Percentiles rank a stretch among this genome's conserved stretches.
Conservation (phyloP, 2,113 vertebrate species). For the Corydoras maculifer region DNA sequence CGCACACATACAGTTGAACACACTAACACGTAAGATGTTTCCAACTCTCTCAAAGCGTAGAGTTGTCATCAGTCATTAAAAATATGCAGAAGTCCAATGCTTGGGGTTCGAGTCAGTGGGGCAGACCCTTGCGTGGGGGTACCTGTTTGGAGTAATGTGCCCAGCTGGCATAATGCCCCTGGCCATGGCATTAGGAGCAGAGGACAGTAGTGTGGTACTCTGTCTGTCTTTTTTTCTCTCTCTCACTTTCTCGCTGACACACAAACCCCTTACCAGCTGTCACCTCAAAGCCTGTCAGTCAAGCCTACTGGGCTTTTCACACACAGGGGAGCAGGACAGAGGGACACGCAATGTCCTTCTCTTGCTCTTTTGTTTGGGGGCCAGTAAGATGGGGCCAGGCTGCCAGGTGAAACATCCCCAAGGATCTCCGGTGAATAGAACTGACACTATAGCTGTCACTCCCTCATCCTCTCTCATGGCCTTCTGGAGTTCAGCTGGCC, state of each 20-base stretch:
- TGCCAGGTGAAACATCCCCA: constrained; percentile 41
- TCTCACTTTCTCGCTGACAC: constrained; percentile 71
- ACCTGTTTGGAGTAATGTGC: constrained; percentile 37
- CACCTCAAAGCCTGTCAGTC: constrained; percentile 95
- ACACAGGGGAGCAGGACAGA: constrained; percentile 52
- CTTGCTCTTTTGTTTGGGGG: constrained; percentile 44
- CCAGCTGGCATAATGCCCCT: constrained; percentile 40
- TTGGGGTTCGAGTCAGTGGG: not conserved
- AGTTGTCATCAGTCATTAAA: constrained; percentile 18
- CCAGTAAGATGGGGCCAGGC: constrained; percentile 43
- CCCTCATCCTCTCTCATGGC: constrained; percentile 19
- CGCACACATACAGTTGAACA: constrained; percentile 22
- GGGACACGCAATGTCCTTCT: constrained; percentile 30
- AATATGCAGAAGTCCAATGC: constrained; percentile 19
- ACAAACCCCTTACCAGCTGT: constrained; percentile 88
- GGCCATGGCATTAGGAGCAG: constrained; percentile 28
- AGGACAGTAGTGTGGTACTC: constrained; percentile 43
- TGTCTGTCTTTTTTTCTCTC: constrained; percentile 63
- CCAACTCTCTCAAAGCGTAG: constrained; percentile 16
- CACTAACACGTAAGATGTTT: constrained; percentile 23
- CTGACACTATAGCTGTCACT: constrained; percentile 43
- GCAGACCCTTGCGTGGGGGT: constrained; percentile 8
- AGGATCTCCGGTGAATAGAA: constrained; percentile 27
- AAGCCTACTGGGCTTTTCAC: constrained; percentile 86
- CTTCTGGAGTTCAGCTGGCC: constrained; percentile 31